Conservation (phyloP, 2,888 invertebrate genomes). For the Spodoptera picta region DNA sequence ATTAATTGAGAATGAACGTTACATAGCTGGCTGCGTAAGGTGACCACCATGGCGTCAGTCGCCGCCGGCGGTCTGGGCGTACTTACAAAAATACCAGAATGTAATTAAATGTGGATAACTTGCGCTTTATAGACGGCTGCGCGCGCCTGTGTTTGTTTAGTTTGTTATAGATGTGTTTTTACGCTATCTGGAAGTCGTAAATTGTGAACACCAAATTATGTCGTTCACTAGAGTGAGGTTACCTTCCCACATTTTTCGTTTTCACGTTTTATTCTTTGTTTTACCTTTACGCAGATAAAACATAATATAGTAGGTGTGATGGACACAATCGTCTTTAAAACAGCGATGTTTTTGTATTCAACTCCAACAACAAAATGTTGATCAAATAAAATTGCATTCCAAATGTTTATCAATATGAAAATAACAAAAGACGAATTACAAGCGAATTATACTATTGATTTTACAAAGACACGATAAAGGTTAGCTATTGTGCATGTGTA, state of each 20-base stretch:
- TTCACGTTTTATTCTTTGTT: constrained; percentile 26
- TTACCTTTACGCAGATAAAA: constrained; percentile 14
- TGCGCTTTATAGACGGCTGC: constrained; percentile 87
- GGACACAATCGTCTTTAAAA: not conserved
- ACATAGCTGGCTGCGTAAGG: constrained; percentile 30
- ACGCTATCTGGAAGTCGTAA: constrained; percentile 89
- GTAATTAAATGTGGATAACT: constrained; percentile 88
- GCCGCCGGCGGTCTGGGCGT: constrained; percentile 83
- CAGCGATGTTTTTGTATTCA: not conserved
- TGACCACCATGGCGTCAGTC: constrained; percentile 79
- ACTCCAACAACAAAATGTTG: not conserved
- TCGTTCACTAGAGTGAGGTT: constrained; percentile 81
- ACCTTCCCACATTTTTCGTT: constrained; percentile 63
- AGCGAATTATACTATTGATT: constrained; percentile 20
- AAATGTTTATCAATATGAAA: not conserved
- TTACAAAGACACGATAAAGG: constrained; percentile 26
- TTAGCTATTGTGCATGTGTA: constrained; percentile 37
- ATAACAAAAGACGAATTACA: constrained; percentile 11
- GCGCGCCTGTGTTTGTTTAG: constrained; percentile 85
- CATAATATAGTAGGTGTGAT: not conserved
- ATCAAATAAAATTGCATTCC: too few relatives aligned
- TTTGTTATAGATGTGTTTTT: constrained; percentile 87
- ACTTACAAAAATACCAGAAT: constrained; percentile 88
- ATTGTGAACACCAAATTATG: constrained; percentile 87
- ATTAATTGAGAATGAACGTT: too few relatives aligned